Percentiles rank a stretch among this genome's conserved stretches.
Evolutionary conservation across 2,113 vertebrate genomes (phyloP).

Genomic region (Percopsis transmontana): DNA sequence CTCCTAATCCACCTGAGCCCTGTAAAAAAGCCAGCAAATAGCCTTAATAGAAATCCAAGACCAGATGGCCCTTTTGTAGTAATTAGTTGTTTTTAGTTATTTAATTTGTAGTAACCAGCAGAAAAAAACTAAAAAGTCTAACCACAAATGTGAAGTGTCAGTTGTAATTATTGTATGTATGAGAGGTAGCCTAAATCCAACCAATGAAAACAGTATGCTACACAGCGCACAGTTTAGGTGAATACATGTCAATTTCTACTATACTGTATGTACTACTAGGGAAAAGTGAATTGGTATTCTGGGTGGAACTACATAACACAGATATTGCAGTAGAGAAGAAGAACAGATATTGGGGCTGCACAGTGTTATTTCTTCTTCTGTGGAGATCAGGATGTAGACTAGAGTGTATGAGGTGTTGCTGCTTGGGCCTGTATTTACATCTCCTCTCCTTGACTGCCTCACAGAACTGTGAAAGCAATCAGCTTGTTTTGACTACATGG

Average conservation of each 20-base stretch:
- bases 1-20: slow-evolving; percentile 16
- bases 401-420: too few species aligned
- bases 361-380: not conserved
- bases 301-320: not conserved
- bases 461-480: too few species aligned
- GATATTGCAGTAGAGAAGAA: not conserved
- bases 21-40: slow-evolving; percentile 6
- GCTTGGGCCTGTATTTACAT: too few species aligned
- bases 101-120: slow-evolving; percentile 40
- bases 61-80: slow-evolving; percentile 62
- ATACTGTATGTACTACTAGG: not conserved
- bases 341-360: not conserved
- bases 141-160: slow-evolving; percentile 18
- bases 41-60: slow-evolving; percentile 43
- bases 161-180: not conserved
- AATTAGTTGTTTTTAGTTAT: slow-evolving; percentile 43
- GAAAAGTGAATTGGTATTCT: not conserved
- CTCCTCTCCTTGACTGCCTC: too few species aligned
- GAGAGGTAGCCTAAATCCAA: not conserved
- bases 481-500: too few species aligned
- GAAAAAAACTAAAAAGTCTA: slow-evolving; percentile 25
- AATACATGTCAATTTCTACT: not conserved
- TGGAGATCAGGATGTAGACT: too few species aligned
- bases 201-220: not conserved
- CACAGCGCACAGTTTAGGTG: not conserved